Conservation (phyloP, 2,113 vertebrate genomes). For the Zootoca vivipara region DNA sequence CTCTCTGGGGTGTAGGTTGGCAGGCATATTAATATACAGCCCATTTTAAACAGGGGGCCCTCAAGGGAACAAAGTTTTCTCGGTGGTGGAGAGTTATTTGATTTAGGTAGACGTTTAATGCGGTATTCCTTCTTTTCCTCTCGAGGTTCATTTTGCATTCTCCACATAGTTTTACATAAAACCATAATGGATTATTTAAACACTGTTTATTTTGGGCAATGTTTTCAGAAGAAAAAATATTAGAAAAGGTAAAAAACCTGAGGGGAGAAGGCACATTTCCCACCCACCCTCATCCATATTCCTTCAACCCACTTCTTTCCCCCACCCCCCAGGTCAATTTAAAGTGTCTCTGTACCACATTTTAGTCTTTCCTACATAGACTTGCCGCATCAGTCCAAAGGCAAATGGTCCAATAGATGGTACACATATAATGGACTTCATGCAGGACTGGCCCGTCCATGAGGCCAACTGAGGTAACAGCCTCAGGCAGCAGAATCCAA, state of each 20-base stretch:
- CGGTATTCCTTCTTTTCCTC: not conserved
- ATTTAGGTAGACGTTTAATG: conserved; percentile 36
- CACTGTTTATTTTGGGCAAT: conserved; percentile 24
- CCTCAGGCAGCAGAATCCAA: too few species aligned
- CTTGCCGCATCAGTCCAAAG: not conserved
- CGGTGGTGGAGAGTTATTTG: conserved; percentile 31
- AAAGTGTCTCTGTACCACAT: not conserved
- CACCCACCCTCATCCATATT: not conserved
- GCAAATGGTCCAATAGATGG: too few species aligned
- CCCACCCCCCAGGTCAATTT: not conserved
- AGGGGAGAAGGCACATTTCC: not conserved
- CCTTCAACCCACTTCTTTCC: not conserved
- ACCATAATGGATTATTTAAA: conserved; percentile 14
- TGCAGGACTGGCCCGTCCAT: not conserved
- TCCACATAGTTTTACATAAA: conserved; percentile 34
- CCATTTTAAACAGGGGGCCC: conserved; percentile 21
- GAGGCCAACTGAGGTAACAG: too few species aligned
- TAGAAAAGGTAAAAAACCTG: not conserved
- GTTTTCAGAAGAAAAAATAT: not conserved
- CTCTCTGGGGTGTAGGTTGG: not conserved
- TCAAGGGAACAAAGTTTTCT: conserved; percentile 21
- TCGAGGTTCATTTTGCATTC: conserved; percentile 24
- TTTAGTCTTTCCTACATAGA: not conserved
- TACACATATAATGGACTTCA: not conserved
- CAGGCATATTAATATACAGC: not conserved